A percentile compares a stretch with the other conserved stretches of the same genome.
Conservation (phyloP, 2,113 vertebrate genomes). For the Eubucco bourcierii region DNA sequence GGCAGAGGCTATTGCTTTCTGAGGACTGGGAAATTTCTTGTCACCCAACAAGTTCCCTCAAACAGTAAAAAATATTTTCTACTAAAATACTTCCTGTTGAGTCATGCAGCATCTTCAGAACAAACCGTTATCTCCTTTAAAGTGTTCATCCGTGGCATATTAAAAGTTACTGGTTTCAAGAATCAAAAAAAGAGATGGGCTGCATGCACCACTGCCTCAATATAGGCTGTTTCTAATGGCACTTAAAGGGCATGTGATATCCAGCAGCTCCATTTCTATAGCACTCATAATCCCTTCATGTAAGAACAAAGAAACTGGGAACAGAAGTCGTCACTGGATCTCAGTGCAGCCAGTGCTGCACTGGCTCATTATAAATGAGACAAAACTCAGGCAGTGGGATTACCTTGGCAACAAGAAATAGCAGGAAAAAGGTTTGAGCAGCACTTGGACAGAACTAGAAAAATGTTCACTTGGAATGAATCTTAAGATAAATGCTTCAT, state of each 20-base stretch:
- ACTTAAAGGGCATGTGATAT: neutral
- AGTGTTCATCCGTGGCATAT: neutral
- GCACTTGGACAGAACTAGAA: neutral
- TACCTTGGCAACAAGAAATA: neutral
- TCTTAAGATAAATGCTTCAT: neutral
- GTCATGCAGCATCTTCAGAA: neutral
- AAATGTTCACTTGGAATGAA: neutral
- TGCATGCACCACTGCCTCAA: neutral
- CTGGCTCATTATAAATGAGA: neutral
- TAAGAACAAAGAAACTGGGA: neutral
- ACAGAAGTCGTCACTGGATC: neutral
- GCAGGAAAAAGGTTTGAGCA: neutral
- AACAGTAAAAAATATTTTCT: neutral
- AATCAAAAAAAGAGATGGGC: neutral
- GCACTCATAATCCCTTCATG: neutral
- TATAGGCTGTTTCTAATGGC: neutral
- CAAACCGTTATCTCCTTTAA: neutral
- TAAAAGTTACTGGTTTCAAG: neutral
- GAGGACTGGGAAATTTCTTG: neutral
- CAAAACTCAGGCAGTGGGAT: neutral
- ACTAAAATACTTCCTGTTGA: neutral
- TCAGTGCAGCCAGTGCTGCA: neutral
- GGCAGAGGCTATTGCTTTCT: neutral
- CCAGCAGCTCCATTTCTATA: neutral
- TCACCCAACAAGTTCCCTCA: neutral